A percentile compares a stretch with the other conserved stretches of the same genome.
Conservation (phyloP, 2,888 invertebrate species). For the Galeopsomyia nigrocyanea region DNA sequence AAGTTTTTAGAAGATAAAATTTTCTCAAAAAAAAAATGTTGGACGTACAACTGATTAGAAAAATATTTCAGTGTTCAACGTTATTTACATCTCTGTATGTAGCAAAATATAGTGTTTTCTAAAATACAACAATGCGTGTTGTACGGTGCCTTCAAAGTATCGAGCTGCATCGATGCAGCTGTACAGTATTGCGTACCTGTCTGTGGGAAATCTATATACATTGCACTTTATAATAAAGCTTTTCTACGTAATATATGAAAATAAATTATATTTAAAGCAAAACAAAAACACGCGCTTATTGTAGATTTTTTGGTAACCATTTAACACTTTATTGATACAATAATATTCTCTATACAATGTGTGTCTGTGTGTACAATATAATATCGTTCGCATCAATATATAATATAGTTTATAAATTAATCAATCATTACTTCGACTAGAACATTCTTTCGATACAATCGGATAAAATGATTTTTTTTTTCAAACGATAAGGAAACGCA, state of each 20-base stretch:
- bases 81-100: slow-evolving; percentile 5
- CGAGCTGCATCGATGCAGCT: slow-evolving; percentile 32
- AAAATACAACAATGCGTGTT: slow-evolving; percentile 17
- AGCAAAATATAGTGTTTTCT: slow-evolving; percentile 40
- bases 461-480: slow-evolving; percentile 30
- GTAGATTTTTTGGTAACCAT: slow-evolving; percentile 58
- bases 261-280: slow-evolving; percentile 33
- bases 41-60: no score
- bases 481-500: slow-evolving; percentile 26
- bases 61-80: slow-evolving; percentile 24
- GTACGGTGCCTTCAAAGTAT: slow-evolving; percentile 44
- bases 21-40: slow-evolving; percentile 7
- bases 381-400: slow-evolving; percentile 51
- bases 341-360: slow-evolving; percentile 61
- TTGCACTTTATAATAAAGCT: slow-evolving; percentile 45
- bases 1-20: neutral
- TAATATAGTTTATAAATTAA: slow-evolving; percentile 57
- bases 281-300: no score
- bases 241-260: slow-evolving; percentile 36
- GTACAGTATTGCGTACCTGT: slow-evolving; percentile 44
- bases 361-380: slow-evolving; percentile 53
- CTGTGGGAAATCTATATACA: slow-evolving; percentile 40
- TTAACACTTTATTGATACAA: slow-evolving; percentile 65
- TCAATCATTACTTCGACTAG: slow-evolving; percentile 51
- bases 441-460: slow-evolving; percentile 56